Base-by-base conservation (phyloP, 2,113 vertebrate genomes). In the Otus sunia region DNA sequence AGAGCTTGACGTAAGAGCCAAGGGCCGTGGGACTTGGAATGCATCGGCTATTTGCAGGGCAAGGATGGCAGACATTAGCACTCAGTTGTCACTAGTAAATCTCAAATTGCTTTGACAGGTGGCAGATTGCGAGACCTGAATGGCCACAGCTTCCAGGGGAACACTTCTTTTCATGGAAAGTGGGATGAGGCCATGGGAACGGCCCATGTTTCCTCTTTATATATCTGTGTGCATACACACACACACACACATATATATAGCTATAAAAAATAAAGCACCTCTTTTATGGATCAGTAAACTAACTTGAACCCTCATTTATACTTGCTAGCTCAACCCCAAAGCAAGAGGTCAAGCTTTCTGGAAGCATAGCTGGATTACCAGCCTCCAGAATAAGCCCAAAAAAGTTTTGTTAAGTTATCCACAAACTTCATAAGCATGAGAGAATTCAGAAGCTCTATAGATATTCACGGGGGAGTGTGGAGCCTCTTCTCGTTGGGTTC, bases 31-130 rank as follows among this genome's bases (percentile, higher is more conserved):
- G 92, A 96, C 86, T 95, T 79, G 90, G 96, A 96, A 96, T 79
- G 94, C 86, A 82, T 34, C 0, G 23, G 90, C 86, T 97, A 92
- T 97, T 97, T 96, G 92, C 78, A 96, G 95, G 96, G 84, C 86
- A 94, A 93, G 88, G 74, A 90, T 41, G 84, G 94, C 92, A 97
- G 95, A 87, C 69, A 82, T 91, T 58, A 97, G 63, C 95, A 96
- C 95, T 97, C 97, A 96, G 88, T 94, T 95, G 95, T 97, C 95
- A 96, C 95, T 66, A 85, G 81, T 92, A 91, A 92, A 97, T 94
- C 96, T 96, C 90, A 58, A 82, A 91, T 82, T 85, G 95, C 84
- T 94, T 94, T 97, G 96, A 97, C 94, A 96, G 95, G 96, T 95
- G 96, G 81, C 95, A 96, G 94, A 97, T 82, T 93, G 72, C 1